Base-by-base conservation (phyloP, 2,797 vertebrate genomes). In the Alca torda region DNA sequence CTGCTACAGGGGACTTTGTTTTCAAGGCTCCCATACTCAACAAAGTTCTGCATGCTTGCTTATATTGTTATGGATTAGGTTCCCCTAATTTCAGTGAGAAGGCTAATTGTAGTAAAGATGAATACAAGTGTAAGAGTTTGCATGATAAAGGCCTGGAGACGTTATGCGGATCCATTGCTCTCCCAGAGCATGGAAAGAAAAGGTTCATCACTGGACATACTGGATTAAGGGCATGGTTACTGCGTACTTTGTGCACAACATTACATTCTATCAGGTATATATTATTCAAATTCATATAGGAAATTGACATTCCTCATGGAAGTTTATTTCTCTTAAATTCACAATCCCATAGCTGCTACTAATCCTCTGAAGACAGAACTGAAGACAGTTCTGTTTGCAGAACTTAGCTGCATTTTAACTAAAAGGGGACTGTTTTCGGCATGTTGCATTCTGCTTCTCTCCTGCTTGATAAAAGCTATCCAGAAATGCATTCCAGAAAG, bases 401-500 rank as follows among this genome's bases (percentile, higher is more conserved):
- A 82, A 72, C 9, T 76, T 69, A 54, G 48, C 43, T 74, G 39
- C 51, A 17, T 93, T 95, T 95, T 74, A 87, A 80, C 51, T 26
- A 17, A 64, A 17, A 64, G 24, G 13, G 9, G 12, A 67, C 33
- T 91, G 23, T 61, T 90, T 76, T 70, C 35, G 86, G 8, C 30
- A 18, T 45, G 37, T 63, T 89, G 21, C 64, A 45, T 87, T 94
- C 54, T 41, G 9, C 19, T 67, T 82, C 77, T 77, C 16, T 87
- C 64, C 21, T 6, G 3, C 64, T 79, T 3, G 7, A 68, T 54
- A 77, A 95, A 95, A 93, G 37, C 77, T 50, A 68, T 96, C 78
- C 84, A 90, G 86, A 95, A 80, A 75, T 33, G 33, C 83, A 90
- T 95, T 93, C 90, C 91, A 89, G 74, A 94, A 90, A 74, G 61